Conservation (phyloP, 2,888 invertebrate genomes). For the Drosophila cognata region DNA sequence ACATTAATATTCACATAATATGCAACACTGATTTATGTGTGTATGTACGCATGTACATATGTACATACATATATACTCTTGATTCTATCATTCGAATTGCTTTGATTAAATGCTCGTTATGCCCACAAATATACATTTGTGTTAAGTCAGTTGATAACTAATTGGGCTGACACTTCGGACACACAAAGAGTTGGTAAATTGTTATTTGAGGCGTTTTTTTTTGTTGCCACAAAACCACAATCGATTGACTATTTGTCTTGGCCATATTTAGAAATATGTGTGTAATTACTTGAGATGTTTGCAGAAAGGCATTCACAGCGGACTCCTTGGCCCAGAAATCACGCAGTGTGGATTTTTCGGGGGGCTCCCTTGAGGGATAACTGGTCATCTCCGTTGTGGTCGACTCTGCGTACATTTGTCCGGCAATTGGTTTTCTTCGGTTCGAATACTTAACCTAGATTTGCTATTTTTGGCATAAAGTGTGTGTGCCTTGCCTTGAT, state of each 20-base stretch:
- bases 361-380: slow-evolving; percentile 63
- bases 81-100: background rate
- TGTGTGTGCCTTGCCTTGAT: slow-evolving; percentile 61
- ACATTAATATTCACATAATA: background rate
- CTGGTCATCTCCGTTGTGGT: slow-evolving; percentile 80
- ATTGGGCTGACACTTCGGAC: slow-evolving; percentile 14
- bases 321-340: slow-evolving; percentile 83
- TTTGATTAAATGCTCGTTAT: background rate
- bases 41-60: background rate
- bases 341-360: slow-evolving; percentile 75
- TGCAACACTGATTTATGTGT: background rate
- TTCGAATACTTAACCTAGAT: slow-evolving; percentile 65
- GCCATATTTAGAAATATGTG: slow-evolving; percentile 15
- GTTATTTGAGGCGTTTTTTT: background rate
- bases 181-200: slow-evolving; percentile 9
- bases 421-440: slow-evolving; percentile 23
- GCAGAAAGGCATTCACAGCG: slow-evolving; percentile 81
- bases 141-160: background rate
- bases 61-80: background rate
- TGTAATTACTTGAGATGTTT: slow-evolving; percentile 71
- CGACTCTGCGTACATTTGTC: slow-evolving; percentile 72
- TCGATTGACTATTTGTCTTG: slow-evolving; percentile 9
- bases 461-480: slow-evolving; percentile 54
- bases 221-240: slow-evolving; percentile 1
- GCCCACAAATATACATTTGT: background rate